Percentiles rank a stretch among this genome's conserved stretches.
phyloP scores from a whole-genome alignment of 2,113 vertebrate genomes.

The Lampris incognitus region DNA sequence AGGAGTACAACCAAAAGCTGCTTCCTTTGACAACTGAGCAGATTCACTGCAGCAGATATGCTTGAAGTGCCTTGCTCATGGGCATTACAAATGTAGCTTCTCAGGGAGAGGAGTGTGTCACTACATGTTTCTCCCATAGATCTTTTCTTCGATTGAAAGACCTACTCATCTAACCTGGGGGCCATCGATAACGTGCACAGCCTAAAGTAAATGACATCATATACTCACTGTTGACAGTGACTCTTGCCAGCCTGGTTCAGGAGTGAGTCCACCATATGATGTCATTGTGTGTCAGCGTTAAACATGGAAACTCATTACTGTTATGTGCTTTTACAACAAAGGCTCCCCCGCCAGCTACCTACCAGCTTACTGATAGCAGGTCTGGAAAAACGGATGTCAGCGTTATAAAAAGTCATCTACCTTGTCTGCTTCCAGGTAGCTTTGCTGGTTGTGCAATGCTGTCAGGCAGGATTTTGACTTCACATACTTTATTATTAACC shows the following conservation, averaged over 20 bases:
- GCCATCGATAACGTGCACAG: background rate
- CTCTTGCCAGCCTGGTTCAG: constrained; percentile 26
- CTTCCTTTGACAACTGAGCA: no score
- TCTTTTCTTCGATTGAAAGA: background rate
- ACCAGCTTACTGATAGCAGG: constrained; percentile 31
- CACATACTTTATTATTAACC: constrained; percentile 1
- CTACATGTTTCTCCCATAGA: no score
- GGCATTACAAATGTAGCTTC: no score
- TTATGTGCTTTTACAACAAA: constrained; percentile 38
- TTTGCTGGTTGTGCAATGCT: constrained; percentile 10
- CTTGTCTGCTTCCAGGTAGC: constrained; percentile 21
- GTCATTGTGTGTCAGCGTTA: constrained; percentile 59
- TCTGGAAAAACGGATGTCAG: constrained; percentile 53
- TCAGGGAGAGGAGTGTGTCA: no score
- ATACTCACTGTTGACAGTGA: constrained; percentile 27
- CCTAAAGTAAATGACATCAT: constrained; percentile 9
- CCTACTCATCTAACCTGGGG: background rate
- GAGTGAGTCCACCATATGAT: constrained; percentile 32
- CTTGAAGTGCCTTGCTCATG: no score
- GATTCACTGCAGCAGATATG: no score
- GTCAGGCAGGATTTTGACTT: constrained; percentile 25
- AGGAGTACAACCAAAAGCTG: no score
- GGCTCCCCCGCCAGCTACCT: background rate
- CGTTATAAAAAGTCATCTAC: background rate
- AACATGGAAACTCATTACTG: constrained; percentile 60